Percentiles rank a stretch among this genome's conserved stretches.
Evolutionary conservation across 2,113 vertebrate genomes (phyloP).

Genomic region (Trichomycterus rosablanca): DNA sequence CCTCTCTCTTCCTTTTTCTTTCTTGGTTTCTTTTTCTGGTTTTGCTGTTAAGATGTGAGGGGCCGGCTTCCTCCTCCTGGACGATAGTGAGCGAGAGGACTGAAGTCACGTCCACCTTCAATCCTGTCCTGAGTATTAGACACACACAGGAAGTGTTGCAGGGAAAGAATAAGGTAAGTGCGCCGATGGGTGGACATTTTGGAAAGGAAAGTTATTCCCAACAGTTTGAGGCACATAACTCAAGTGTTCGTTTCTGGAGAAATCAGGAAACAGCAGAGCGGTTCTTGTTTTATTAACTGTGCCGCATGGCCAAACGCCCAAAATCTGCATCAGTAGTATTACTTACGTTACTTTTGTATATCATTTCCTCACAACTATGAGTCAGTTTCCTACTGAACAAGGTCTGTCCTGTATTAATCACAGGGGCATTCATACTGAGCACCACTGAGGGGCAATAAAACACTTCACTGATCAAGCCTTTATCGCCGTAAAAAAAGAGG

Average conservation of each 20-base stretch:
- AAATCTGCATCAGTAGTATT: not conserved
- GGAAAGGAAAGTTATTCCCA: not conserved
- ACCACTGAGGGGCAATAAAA: conserved; percentile 14
- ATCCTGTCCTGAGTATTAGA: conserved; percentile 83
- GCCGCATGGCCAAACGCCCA: no score
- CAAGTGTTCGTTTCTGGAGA: not conserved
- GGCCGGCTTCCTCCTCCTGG: conserved; percentile 59
- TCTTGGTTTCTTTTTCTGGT: conserved; percentile 17
- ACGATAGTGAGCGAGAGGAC: conserved; percentile 52
- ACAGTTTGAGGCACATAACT: not conserved
- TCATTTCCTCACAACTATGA: no score
- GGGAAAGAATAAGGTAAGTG: conserved; percentile 86
- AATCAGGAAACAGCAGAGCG: not conserved
- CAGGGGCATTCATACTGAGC: not conserved
- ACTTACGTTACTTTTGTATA: no score
- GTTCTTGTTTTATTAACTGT: conserved; percentile 10
- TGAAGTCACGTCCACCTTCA: conserved; percentile 60
- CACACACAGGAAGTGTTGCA: conserved; percentile 78
- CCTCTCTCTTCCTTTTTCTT: conserved; percentile 37
- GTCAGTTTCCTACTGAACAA: conserved; percentile 8
- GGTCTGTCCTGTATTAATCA: not conserved
- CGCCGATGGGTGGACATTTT: conserved; percentile 1
- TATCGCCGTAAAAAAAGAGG: no score
- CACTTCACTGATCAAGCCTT: not conserved
- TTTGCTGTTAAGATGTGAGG: conserved; percentile 60